Evolutionary conservation across 2,888 invertebrate genomes (phyloP).

Genomic region (Gryllus longicercus): DNA sequence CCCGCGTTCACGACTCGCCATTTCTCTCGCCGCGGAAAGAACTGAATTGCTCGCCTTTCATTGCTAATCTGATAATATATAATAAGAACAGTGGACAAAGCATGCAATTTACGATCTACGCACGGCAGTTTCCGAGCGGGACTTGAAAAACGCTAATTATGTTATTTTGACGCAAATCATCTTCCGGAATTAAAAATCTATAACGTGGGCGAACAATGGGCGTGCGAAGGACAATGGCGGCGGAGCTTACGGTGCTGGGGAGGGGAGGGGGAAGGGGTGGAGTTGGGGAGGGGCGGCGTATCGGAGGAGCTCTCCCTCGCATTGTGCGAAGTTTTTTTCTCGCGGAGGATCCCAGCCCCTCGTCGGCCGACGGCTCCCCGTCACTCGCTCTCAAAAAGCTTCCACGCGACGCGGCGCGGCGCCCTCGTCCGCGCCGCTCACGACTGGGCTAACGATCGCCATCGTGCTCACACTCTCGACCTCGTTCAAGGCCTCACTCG

Average conservation of each 20-base stretch:
- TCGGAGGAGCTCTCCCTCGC: not conserved
- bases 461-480: too few species aligned
- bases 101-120: not conserved
- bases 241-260: not conserved
- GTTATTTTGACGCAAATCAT: slow-evolving; percentile 17
- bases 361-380: not conserved
- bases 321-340: not conserved
- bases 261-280: not conserved
- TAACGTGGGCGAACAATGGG: not conserved
- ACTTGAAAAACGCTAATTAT: not conserved
- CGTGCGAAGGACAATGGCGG: not conserved
- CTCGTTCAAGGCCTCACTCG: too few species aligned
- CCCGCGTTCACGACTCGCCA: not conserved
- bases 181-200: slow-evolving; percentile 17
- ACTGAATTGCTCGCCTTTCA: slow-evolving; percentile 17
- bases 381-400: too few species aligned
- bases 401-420: too few species aligned
- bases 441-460: too few species aligned
- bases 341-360: slow-evolving; percentile 6
- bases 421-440: too few species aligned
- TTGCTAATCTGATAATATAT: slow-evolving; percentile 10
- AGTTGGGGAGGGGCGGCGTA: not conserved
- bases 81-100: slow-evolving; percentile 1
- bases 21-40: not conserved
- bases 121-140: not conserved